phyloP scores from a whole-genome alignment of 2,797 vertebrate species.

The Tragelaphus eurycerus region DNA sequence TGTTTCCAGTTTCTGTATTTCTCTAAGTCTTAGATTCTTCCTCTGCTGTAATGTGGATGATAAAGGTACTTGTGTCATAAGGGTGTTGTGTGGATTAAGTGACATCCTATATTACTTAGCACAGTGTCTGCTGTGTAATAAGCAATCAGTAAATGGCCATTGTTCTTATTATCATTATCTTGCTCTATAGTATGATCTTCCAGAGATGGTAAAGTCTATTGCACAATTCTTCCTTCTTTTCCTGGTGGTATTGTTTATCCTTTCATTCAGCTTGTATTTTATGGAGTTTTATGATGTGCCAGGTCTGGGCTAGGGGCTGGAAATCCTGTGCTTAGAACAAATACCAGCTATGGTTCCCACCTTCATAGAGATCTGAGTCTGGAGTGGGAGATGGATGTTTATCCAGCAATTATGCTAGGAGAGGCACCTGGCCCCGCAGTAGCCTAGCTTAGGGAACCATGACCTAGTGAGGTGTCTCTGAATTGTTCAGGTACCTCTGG shows the following conservation, averaged over 20 bases:
- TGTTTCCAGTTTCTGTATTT: background rate
- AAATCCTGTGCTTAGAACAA: background rate
- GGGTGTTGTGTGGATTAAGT: background rate
- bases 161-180: background rate
- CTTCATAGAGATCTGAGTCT: background rate
- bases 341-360: background rate
- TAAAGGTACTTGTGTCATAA: background rate
- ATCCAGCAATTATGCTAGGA: background rate
- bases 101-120: background rate
- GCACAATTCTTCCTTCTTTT: background rate
- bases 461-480: background rate
- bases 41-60: background rate
- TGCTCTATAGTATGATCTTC: background rate
- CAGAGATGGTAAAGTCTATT: background rate
- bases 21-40: background rate
- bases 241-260: background rate
- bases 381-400: background rate
- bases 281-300: background rate
- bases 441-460: background rate
- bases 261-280: background rate
- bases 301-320: background rate
- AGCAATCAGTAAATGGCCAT: background rate
- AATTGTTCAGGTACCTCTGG: background rate
- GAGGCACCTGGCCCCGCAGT: rapidly evolving
- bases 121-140: background rate